Evolutionary conservation across 92 coral and sea anemone species (phyloP).

Genomic region (Paramuricea clavata): DNA sequence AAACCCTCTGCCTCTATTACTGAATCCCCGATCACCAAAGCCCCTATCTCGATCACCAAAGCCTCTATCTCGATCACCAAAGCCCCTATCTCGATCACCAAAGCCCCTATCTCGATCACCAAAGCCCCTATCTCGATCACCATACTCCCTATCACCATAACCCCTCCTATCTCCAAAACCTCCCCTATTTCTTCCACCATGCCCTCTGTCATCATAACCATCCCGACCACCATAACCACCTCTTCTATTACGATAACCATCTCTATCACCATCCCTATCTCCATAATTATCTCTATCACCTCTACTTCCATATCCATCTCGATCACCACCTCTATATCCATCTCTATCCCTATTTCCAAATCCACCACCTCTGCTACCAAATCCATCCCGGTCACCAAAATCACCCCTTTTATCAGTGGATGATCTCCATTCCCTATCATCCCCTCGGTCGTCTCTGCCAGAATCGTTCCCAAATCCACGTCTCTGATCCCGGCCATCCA

Average conservation of each 20-base stretch:
- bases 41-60: conserved; percentile 70
- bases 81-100: conserved; percentile 73
- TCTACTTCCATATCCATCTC: neutral
- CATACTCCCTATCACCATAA: conserved; percentile 38
- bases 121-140: conserved; percentile 45
- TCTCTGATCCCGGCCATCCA: conserved; percentile 63
- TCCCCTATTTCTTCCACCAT: conserved; percentile 38
- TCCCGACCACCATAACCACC: conserved; percentile 70
- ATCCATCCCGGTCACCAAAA: conserved; percentile 47
- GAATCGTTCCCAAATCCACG: conserved; percentile 55
- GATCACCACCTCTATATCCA: conserved; percentile 65
- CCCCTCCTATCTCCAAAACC: conserved; percentile 54
- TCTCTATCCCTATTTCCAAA: conserved; percentile 40
- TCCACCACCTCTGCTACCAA: conserved; percentile 30
- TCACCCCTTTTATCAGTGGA: conserved; percentile 41
- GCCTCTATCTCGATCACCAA: conserved; percentile 70
- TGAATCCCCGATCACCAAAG: conserved; percentile 46
- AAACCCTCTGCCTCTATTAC: conserved; percentile 31
- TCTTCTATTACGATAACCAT: conserved; percentile 64
- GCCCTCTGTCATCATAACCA: conserved; percentile 40
- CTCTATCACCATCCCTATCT: conserved; percentile 62
- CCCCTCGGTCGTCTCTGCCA: conserved; percentile 44
- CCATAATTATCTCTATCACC: conserved; percentile 45
- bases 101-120: conserved; percentile 63
- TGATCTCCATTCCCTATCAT: conserved; percentile 55